Evolutionary conservation across 2,888 invertebrate genomes (phyloP), one percentile per base, ranked within the genome.

Genomic region (Eilema sororculum): DNA sequence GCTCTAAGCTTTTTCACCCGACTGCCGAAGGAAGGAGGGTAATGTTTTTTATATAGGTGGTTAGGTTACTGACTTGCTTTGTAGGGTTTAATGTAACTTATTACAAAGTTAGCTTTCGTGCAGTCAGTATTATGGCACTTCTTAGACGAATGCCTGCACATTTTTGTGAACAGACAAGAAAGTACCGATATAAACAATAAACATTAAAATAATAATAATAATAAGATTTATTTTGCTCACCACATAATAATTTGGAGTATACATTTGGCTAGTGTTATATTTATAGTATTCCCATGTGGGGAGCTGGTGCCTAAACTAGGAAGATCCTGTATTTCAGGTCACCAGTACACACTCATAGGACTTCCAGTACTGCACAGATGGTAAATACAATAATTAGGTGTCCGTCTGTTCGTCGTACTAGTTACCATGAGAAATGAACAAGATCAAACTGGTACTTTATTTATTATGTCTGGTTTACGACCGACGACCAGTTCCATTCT

Each of bases 361-460:
- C n/a, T n/a, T n/a, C n/a, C n/a, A n/a, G n/a, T n/a, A n/a, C n/a
- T n/a, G n/a, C n/a, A n/a, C n/a, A n/a, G n/a, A n/a, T n/a, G n/a
- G n/a, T n/a, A n/a, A n/a, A n/a, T n/a, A n/a, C n/a, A n/a, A n/a
- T n/a, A 28, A 58, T 25, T 13, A 64, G 24, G 67, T 61, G 65
- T 64, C 41, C 24, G 60, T 9, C n/a, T n/a, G 61, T 65, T 10
- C 20, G 20, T 59, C 16, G 56, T n/a, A 25, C n/a, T 52, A 6
- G 20, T 41, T 52, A 37, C 41, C 52, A 46, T 58, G 68, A 69
- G 64, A 65, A 67, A 68, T 68, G 37, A 71, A 68, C 61, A 56
- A 69, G 73, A 73, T 68, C 68, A 71, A 70, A 71, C 65, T 68
- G 59, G 68, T 61, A 65, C 61, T 41, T 30, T 56, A 65, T 65